These are phyloP conservation scores for Orycteropus afer DNA, from an alignment of 2,113 vertebrate genomes.

Conservation along the genomic window DNA sequence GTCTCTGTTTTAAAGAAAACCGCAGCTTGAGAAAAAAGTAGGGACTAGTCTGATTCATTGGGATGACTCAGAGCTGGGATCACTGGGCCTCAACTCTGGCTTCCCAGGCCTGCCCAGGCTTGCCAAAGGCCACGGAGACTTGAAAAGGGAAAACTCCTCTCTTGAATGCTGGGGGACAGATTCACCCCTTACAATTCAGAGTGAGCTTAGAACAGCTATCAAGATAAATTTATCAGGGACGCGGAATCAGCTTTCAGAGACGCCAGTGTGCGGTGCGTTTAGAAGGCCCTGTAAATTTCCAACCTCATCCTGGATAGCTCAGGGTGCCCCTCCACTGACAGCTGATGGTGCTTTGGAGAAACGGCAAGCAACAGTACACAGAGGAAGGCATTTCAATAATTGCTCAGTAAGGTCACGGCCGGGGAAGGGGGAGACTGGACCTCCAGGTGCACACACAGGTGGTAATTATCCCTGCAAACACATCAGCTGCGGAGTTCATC, in stretches of 20 bases:
- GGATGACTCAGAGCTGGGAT: constrained; percentile 84
- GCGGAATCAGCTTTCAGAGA: constrained; percentile 68
- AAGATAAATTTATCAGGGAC: constrained; percentile 56
- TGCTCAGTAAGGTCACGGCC: not conserved
- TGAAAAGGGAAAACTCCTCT: constrained; percentile 62
- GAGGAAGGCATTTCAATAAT: not conserved
- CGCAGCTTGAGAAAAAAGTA: constrained; percentile 73
- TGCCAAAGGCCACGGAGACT: constrained; percentile 64
- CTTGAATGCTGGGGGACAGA: constrained; percentile 11
- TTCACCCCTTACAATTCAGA: not conserved
- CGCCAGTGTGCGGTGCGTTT: not conserved
- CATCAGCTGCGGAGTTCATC: not conserved
- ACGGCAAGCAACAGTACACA: not conserved
- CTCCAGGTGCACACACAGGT: not conserved
- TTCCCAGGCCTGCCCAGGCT: constrained; percentile 78
- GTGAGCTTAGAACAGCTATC: constrained; percentile 55
- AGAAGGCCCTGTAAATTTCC: constrained; percentile 23
- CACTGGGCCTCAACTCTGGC: constrained; percentile 42
- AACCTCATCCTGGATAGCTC: not conserved
- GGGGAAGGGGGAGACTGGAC: not conserved
- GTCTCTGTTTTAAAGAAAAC: constrained; percentile 84
- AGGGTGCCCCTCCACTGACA: accelerated
- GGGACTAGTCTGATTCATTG: constrained; percentile 84
- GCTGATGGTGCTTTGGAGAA: not conserved
- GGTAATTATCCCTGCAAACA: not conserved